phyloP scores from a whole-genome alignment of 2,888 invertebrate genomes.

The Allophyes oxyacanthae region DNA sequence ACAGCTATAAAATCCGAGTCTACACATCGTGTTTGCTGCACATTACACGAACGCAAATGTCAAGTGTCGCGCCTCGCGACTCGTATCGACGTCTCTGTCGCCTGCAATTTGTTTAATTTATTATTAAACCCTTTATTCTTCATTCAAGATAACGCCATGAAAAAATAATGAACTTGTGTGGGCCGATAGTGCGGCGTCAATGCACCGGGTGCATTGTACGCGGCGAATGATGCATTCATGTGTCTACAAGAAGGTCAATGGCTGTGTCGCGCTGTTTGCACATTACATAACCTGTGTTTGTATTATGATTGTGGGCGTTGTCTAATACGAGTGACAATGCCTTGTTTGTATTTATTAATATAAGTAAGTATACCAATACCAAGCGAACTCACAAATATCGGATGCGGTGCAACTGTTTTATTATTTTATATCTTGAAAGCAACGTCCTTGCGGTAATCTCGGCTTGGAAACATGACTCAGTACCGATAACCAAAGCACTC shows the following conservation, averaged over 20 bases:
- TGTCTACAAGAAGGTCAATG: conserved; percentile 84
- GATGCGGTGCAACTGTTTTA: conserved; percentile 63
- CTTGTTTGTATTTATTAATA: conserved; percentile 30
- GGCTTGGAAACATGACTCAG: conserved; percentile 80
- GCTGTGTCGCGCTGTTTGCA: conserved; percentile 74
- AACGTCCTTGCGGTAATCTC: conserved; percentile 81
- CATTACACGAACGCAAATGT: conserved; percentile 47
- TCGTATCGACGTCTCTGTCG: conserved; percentile 43
- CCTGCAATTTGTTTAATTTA: conserved; percentile 56
- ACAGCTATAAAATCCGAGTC: conserved; percentile 46
- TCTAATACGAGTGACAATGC: conserved; percentile 56
- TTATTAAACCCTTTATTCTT: conserved; percentile 67
- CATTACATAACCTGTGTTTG: conserved; percentile 81
- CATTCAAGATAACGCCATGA: conserved; percentile 71
- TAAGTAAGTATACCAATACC: conserved; percentile 28
- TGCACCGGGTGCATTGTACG: conserved; percentile 82
- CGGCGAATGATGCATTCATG: conserved; percentile 82
- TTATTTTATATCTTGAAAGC: conserved; percentile 75
- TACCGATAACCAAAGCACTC: conserved; percentile 70
- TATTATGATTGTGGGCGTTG: conserved; percentile 71
- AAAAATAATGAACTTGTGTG: conserved; percentile 81
- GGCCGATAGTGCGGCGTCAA: conserved; percentile 78
- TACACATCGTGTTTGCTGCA: conserved; percentile 31
- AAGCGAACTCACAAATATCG: conserved; percentile 22
- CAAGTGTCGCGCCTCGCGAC: conserved; percentile 41